Conservation (phyloP, 2,888 invertebrate genomes). For the Eucera pruinosa region DNA sequence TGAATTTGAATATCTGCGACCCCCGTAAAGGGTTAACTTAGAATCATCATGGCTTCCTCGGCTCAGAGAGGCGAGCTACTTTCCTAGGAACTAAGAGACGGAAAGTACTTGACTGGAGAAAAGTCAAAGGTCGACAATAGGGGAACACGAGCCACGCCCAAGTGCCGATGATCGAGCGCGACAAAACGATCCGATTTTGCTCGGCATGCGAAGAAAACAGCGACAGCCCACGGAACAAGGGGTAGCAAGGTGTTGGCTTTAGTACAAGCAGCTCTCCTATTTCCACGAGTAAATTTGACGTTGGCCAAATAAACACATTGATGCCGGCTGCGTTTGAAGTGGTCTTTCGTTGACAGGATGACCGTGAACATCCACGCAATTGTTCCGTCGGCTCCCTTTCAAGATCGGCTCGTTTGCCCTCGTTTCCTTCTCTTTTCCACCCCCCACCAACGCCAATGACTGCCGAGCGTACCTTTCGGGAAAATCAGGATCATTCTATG, state of each 20-base stretch:
- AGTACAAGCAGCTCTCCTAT: constrained; percentile 55
- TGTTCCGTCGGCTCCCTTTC: constrained; percentile 68
- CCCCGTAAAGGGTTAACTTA: too few relatives aligned
- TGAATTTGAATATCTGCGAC: too few relatives aligned
- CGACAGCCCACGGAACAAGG: constrained; percentile 10
- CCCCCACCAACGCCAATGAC: constrained; percentile 33
- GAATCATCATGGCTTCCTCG: too few relatives aligned
- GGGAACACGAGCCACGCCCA: constrained; percentile 81
- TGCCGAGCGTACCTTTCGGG: constrained; percentile 36
- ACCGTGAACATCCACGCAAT: constrained; percentile 68
- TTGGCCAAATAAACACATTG: constrained; percentile 84
- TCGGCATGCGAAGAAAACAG: constrained; percentile 38
- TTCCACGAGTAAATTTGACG: constrained; percentile 82
- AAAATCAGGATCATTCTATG: constrained; percentile 66
- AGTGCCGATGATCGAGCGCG: constrained; percentile 69
- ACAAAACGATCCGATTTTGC: constrained; percentile 66
- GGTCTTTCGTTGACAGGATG: constrained; percentile 74
- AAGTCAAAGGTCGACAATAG: constrained; percentile 58
- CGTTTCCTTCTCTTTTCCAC: constrained; percentile 49
- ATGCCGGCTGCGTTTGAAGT: constrained; percentile 82
- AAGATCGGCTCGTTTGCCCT: constrained; percentile 46
- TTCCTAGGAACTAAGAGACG: constrained; percentile 24
- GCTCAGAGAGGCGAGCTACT: not conserved
- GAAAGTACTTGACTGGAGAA: constrained; percentile 49
- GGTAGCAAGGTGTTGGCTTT: constrained; percentile 53